These are phyloP conservation scores for Melanostoma scalare DNA, from an alignment of 2,888 invertebrate species.

Conservation along the genomic window DNA sequence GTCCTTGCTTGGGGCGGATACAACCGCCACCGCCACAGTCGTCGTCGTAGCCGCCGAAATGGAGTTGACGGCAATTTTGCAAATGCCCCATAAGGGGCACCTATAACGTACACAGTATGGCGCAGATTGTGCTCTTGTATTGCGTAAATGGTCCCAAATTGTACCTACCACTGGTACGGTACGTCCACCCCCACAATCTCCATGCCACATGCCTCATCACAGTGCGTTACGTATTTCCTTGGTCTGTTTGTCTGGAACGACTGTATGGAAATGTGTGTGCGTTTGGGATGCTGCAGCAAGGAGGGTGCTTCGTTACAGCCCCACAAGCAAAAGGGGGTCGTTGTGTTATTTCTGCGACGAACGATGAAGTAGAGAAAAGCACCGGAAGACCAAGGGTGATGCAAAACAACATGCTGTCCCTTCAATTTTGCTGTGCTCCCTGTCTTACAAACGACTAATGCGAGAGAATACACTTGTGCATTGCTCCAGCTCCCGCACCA, in stretches of 20 bases:
- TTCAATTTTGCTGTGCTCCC: conserved; percentile 43
- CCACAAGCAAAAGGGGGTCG: conserved; percentile 51
- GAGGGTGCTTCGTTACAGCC: conserved; percentile 65
- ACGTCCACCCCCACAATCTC: conserved; percentile 47
- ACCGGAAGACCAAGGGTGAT: conserved; percentile 68
- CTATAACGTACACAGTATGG: conserved; percentile 64
- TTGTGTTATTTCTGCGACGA: conserved; percentile 26
- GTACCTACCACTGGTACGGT: not conserved
- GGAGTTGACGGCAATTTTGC: conserved; percentile 65
- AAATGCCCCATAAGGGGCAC: conserved; percentile 69
- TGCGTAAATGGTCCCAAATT: conserved; percentile 62
- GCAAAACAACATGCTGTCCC: conserved; percentile 64
- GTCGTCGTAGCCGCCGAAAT: conserved; percentile 42
- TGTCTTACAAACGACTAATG: conserved; percentile 40
- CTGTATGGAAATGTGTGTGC: conserved; percentile 26
- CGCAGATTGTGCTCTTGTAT: conserved; percentile 55
- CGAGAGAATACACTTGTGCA: conserved; percentile 60
- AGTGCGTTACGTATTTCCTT: conserved; percentile 57
- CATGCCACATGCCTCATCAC: too few relatives aligned
- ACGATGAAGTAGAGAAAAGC: conserved; percentile 33
- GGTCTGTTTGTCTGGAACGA: conserved; percentile 27
- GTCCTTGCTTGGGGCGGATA: conserved; percentile 73
- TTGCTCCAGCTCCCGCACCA: conserved; percentile 58
- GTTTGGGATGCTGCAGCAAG: conserved; percentile 35
- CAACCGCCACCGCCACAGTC: conserved; percentile 64